phyloP scores from a whole-genome alignment of 1,140 invertebrate species.

The Aradophagus sp. region DNA sequence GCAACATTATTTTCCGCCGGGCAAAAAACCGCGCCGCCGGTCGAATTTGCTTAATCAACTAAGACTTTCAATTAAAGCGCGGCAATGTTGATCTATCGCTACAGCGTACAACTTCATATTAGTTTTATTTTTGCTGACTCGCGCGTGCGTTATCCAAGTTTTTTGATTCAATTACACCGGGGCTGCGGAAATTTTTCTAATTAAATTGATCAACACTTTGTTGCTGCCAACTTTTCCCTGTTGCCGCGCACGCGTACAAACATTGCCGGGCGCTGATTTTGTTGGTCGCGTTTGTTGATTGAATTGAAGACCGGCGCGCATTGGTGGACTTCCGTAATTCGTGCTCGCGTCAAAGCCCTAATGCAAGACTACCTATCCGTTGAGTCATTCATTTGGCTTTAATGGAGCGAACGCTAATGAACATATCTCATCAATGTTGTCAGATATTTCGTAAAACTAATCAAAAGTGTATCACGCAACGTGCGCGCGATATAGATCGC shows the following conservation, averaged over 20 bases:
- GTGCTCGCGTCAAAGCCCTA: slow-evolving; percentile 15
- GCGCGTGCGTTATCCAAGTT: slow-evolving; percentile 6
- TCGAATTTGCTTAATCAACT: slow-evolving; percentile 53
- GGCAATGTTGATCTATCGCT: slow-evolving; percentile 39
- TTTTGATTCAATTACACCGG: slow-evolving; percentile 20
- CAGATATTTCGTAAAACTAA: slow-evolving; percentile 54
- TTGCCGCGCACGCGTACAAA: no score
- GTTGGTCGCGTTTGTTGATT: no score
- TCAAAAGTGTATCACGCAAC: slow-evolving; percentile 57
- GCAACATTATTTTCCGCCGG: slow-evolving; percentile 48
- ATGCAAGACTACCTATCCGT: slow-evolving; percentile 25
- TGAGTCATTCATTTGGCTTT: slow-evolving; percentile 45
- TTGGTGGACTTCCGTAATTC: no score
- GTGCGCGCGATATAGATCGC: slow-evolving; percentile 41
- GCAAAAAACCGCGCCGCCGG: slow-evolving; percentile 27
- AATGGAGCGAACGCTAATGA: slow-evolving; percentile 51
- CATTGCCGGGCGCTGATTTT: no score
- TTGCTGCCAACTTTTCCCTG: no score
- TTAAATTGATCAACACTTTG: no score
- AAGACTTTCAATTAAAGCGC: slow-evolving; percentile 51
- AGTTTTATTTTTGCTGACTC: slow-evolving; percentile 24
- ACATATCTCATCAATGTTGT: slow-evolving; percentile 55
- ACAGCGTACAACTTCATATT: slow-evolving; percentile 29
- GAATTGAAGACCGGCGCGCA: no score
- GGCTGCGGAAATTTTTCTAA: slow-evolving; percentile 28